phyloP scores from a whole-genome alignment of 1,140 invertebrate genomes.

The Rhagoletis pomonella region DNA sequence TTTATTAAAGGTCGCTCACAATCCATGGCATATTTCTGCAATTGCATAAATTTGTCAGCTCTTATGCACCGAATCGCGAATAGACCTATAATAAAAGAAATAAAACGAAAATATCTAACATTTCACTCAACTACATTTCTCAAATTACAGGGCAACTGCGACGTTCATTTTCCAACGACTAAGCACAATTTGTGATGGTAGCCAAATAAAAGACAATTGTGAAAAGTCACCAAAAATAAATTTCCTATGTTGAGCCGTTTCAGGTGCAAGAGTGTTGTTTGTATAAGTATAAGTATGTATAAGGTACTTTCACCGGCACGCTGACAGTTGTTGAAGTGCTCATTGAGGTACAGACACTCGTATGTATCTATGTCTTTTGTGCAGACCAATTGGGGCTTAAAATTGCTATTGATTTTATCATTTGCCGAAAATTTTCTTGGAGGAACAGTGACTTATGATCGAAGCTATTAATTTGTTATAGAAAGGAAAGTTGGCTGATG shows the following conservation, averaged over 20 bases:
- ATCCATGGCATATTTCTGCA: too few species aligned
- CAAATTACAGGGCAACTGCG: constrained; percentile 1
- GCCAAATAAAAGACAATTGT: background rate
- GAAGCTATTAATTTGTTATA: background rate
- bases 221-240: constrained; percentile 35
- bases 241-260: background rate
- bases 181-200: background rate
- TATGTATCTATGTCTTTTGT: background rate
- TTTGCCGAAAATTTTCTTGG: background rate
- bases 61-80: too few species aligned
- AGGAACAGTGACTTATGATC: background rate
- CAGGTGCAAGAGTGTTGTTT: background rate
- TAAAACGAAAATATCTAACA: background rate
- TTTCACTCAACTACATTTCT: background rate
- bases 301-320: background rate
- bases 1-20: too few species aligned
- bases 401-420: constrained; percentile 35
- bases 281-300: too few species aligned
- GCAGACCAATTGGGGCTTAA: background rate
- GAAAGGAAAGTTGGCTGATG: background rate
- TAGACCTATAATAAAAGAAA: constrained; percentile 23
- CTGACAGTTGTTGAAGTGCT: background rate
- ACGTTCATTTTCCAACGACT: background rate
- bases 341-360: too few species aligned
- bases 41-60: too few species aligned